These are phyloP conservation scores for Lamellibrachia columna DNA, from an alignment of 2,888 invertebrate species.

Conservation along the genomic window DNA sequence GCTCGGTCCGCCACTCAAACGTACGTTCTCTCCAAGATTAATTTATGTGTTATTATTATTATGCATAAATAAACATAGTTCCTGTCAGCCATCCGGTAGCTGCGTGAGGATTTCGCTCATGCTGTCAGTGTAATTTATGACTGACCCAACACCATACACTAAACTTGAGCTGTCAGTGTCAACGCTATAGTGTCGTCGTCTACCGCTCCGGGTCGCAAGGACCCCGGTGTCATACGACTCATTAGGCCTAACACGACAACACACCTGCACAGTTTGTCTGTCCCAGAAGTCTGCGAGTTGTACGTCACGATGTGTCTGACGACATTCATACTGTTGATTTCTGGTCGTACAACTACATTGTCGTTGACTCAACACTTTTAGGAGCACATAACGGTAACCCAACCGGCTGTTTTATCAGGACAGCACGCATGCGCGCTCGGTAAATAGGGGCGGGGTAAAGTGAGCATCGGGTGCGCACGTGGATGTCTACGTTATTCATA, in stretches of 20 bases:
- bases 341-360: background rate
- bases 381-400: background rate
- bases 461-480: background rate
- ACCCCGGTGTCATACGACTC: background rate
- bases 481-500: background rate
- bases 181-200: too few species aligned
- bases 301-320: conserved; percentile 53
- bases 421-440: background rate
- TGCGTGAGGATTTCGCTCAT: too few species aligned
- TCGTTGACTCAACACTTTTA: background rate
- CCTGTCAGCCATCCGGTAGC: too few species aligned
- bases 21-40: too few species aligned
- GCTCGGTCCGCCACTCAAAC: too few species aligned
- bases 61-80: too few species aligned
- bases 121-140: too few species aligned
- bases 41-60: too few species aligned
- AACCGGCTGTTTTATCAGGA: background rate
- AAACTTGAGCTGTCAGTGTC: too few species aligned
- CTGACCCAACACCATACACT: too few species aligned
- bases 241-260: background rate
- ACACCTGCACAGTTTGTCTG: conserved; percentile 41
- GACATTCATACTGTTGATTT: conserved; percentile 41
- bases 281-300: conserved; percentile 54
- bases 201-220: too few species aligned
- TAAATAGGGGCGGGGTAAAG: background rate